These are phyloP conservation scores for Psittacula cyanocephala DNA, from an alignment of 2,113 vertebrate genomes.

Conservation along the genomic window DNA sequence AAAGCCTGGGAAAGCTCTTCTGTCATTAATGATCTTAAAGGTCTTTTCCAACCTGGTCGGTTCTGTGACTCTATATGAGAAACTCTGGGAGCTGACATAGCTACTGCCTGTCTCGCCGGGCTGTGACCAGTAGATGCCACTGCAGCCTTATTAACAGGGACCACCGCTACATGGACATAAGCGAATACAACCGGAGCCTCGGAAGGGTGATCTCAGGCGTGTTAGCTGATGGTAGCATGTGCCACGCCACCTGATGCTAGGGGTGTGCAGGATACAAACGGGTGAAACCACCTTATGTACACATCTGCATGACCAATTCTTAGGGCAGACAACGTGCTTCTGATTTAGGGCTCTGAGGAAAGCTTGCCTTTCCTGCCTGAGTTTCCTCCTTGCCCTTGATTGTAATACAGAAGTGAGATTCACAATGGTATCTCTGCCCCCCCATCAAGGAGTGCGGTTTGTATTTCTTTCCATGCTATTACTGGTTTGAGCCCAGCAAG, in stretches of 20 bases:
- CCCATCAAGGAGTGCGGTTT: background rate
- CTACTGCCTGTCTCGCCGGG: background rate
- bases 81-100: accelerated
- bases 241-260: background rate
- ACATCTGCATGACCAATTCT: background rate
- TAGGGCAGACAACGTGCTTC: background rate
- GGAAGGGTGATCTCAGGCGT: background rate
- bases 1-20: background rate
- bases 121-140: conserved; percentile 61
- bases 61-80: background rate
- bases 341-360: background rate
- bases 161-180: accelerated
- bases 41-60: background rate
- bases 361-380: background rate
- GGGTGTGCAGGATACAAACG: accelerated
- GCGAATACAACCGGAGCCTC: accelerated
- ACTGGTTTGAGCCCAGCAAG: background rate
- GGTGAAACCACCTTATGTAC: background rate
- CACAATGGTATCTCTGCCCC: background rate
- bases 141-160: background rate
- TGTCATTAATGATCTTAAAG: background rate
- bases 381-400: background rate
- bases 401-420: background rate
- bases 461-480: background rate
- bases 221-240: background rate